Base-by-base conservation (phyloP, 2,113 vertebrate genomes). In the Salminus brasiliensis region DNA sequence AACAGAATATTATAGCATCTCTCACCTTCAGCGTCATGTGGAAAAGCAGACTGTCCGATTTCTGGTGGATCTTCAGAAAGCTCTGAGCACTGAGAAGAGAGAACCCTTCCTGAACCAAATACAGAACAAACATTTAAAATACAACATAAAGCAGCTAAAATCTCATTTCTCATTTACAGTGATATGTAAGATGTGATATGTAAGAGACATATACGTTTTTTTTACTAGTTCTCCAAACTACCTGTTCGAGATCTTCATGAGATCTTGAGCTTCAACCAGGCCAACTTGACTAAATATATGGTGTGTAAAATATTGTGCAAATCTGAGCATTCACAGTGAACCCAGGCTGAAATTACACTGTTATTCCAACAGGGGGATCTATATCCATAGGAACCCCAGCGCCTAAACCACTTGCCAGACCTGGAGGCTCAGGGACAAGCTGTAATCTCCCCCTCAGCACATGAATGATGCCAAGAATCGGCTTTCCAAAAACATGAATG, bases 21-120 rank as follows among this genome's bases (percentile, higher is more conserved):
- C 86, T 90, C 87, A 94, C 97, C 93, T 94, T 93, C 59, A 91
- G 45, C 23, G 89, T 94, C 16, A 94, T 91, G 71, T 79, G 88
- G 82, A 99, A 92, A 69, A 98, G 88, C 70, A 99, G 90, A 84
- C 93, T 95, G 78, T 98, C 96, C 79, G 88, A 86, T 82, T 89
- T 96, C 79, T 93, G 94, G 21, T 93, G 93, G 70, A 96, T 88
- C 89, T 95, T 96, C 79, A 97, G 79, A 91, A 90, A 94, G 60
- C 92, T 93, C 49, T 91, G 89, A 74, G 91, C 91, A 76, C 89
- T 87, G 13, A 94, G 85, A 80, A 99, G 88, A 49, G 94, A 95
- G 78, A 99, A 93, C 5, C 95, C 94, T 88, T 96, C 97, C 98
- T 98, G 88, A 81, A 91, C 89, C 88, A 92, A 76, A 78, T 69